These are phyloP conservation scores for Dufourea novaeangliae DNA, from an alignment of 1,140 invertebrate species.

Conservation along the genomic window DNA sequence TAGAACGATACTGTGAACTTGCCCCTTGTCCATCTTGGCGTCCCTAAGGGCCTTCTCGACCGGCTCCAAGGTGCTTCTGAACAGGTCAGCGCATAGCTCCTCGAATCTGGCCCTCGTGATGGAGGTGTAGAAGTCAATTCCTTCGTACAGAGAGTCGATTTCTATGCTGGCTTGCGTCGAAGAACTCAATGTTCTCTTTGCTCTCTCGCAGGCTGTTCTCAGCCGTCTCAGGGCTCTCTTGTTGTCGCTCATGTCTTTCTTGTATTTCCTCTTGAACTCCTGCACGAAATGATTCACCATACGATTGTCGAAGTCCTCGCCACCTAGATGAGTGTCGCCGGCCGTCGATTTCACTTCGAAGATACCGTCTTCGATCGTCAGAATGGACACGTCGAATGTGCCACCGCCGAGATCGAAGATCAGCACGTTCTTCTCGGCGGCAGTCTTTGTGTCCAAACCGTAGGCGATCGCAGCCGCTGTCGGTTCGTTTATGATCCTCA, in stretches of 20 bases:
- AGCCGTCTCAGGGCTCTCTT: slow-evolving; percentile 87
- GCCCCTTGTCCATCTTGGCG: slow-evolving; percentile 86
- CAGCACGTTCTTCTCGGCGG: slow-evolving; percentile 76
- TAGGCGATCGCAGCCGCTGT: slow-evolving; percentile 87
- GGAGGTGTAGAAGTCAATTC: slow-evolving; percentile 88
- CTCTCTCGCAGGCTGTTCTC: slow-evolving; percentile 90
- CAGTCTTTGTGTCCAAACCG: slow-evolving; percentile 84
- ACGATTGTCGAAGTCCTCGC: slow-evolving; percentile 90
- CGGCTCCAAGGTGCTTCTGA: slow-evolving; percentile 85
- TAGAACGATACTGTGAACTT: slow-evolving; percentile 83
- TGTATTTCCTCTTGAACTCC: slow-evolving; percentile 88
- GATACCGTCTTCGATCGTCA: slow-evolving; percentile 88
- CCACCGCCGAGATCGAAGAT: slow-evolving; percentile 84
- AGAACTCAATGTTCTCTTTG: slow-evolving; percentile 90
- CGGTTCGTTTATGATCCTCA: slow-evolving; percentile 92
- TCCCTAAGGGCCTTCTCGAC: slow-evolving; percentile 87
- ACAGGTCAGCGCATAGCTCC: slow-evolving; percentile 87
- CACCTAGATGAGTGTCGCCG: slow-evolving; percentile 90
- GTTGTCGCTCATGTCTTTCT: slow-evolving; percentile 85
- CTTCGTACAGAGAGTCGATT: slow-evolving; percentile 90
- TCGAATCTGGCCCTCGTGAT: slow-evolving; percentile 88
- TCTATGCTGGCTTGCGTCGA: slow-evolving; percentile 88
- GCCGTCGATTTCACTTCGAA: slow-evolving; percentile 87
- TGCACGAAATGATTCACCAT: slow-evolving; percentile 87
- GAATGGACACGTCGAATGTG: slow-evolving; percentile 84